Percentiles rank a stretch among this genome's conserved stretches.
Conservation (phyloP, 2,797 vertebrate species). For the Sebastes cheni region DNA sequence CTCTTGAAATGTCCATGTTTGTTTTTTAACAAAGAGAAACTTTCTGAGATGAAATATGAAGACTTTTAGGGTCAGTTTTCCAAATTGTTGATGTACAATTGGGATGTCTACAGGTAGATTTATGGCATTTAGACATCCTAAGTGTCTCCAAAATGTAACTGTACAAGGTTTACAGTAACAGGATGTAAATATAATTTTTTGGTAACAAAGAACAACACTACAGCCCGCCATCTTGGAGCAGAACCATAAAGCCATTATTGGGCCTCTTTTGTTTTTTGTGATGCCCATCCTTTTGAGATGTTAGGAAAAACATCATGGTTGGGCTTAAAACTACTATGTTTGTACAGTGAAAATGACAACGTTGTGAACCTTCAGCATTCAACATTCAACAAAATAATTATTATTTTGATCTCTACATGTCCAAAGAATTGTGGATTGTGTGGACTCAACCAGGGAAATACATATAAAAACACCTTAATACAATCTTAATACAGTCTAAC, state of each 20-base stretch:
- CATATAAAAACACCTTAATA: neutral
- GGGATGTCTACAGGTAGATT: neutral
- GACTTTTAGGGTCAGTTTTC: neutral
- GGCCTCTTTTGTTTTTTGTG: neutral
- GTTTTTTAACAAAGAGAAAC: constrained; percentile 12
- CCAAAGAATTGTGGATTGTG: neutral
- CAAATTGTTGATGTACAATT: neutral
- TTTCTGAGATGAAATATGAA: neutral
- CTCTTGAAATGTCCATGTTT: constrained; percentile 35
- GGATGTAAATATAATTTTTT: accelerated
- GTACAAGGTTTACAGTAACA: neutral
- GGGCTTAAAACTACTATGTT: too few species aligned
- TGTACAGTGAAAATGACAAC: too few species aligned
- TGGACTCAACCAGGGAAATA: neutral
- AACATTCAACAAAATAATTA: too few species aligned
- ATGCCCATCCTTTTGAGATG: neutral
- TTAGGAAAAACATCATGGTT: too few species aligned
- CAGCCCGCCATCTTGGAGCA: neutral
- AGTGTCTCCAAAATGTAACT: neutral
- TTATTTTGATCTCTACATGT: neutral
- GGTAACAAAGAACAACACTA: neutral
- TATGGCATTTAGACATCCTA: neutral
- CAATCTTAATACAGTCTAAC: neutral
- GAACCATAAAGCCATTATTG: neutral
- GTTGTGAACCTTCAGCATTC: too few species aligned